These are phyloP conservation scores for Himalopsyche kuldschensis DNA, from an alignment of 2,888 invertebrate genomes.

Conservation along the genomic window DNA sequence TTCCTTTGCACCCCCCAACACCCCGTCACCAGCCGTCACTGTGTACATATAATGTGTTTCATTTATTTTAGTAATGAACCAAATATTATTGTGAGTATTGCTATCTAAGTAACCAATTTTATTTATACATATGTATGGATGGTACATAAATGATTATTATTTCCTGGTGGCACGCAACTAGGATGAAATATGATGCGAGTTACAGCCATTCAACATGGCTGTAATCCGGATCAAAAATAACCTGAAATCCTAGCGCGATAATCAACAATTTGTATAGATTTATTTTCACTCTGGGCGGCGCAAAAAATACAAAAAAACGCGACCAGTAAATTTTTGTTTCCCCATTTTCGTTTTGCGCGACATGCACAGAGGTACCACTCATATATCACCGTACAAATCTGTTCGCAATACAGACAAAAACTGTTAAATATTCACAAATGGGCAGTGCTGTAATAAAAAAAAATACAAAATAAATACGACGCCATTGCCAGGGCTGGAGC, in stretches of 20 bases:
- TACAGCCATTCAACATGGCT: background rate
- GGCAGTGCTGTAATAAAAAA: slow-evolving; percentile 11
- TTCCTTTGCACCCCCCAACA: too few relatives aligned
- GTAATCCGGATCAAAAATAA: background rate
- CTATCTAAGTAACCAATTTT: too few relatives aligned
- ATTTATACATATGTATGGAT: too few relatives aligned
- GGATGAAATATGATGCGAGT: too few relatives aligned
- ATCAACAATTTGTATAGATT: background rate
- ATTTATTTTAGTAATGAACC: too few relatives aligned
- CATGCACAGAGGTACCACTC: background rate
- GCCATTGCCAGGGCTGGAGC: background rate
- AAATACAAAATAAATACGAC: background rate
- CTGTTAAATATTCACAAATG: slow-evolving; percentile 19
- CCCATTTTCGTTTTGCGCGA: background rate
- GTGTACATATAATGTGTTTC: too few relatives aligned
- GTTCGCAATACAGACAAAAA: slow-evolving; percentile 10
- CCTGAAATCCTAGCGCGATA: background rate
- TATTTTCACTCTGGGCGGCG: background rate
- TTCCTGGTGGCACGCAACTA: too few relatives aligned
- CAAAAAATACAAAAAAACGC: background rate
- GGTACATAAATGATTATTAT: too few relatives aligned
- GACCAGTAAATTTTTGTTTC: background rate
- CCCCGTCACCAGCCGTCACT: too few relatives aligned
- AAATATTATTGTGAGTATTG: too few relatives aligned
- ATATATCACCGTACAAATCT: slow-evolving; percentile 4